A percentile compares a stretch with the other conserved stretches of the same genome.
phyloP scores from a whole-genome alignment of 2,113 vertebrate species.

The Toxotes chatareus region DNA sequence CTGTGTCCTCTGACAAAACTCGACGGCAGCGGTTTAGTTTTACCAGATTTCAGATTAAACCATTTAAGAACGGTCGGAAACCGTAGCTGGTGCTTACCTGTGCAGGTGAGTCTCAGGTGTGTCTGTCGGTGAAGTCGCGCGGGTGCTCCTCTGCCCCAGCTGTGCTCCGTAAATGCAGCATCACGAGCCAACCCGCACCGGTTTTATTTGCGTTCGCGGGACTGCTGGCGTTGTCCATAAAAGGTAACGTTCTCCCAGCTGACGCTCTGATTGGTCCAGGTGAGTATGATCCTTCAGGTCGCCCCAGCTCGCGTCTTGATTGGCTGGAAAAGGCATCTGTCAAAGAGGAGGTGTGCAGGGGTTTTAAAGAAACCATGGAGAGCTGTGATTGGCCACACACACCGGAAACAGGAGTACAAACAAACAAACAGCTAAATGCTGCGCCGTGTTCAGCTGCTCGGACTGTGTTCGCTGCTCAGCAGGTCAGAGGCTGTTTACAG shows the following conservation, averaged over 20 bases:
- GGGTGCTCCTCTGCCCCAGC: background rate
- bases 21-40: too few species aligned
- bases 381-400: slow-evolving; percentile 12
- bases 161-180: slow-evolving; percentile 27
- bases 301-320: slow-evolving; percentile 8
- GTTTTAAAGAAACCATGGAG: background rate
- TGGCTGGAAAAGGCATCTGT: slow-evolving; percentile 23
- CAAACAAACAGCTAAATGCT: too few species aligned
- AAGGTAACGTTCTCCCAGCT: slow-evolving; percentile 28
- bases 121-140: background rate
- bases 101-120: slow-evolving; percentile 47
- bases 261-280: slow-evolving; percentile 42
- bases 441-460: too few species aligned
- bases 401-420: background rate
- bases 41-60: too few species aligned
- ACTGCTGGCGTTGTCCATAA: slow-evolving; percentile 27
- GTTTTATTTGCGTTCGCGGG: slow-evolving; percentile 34
- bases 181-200: fast-evolving
- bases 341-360: background rate
- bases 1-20: too few species aligned
- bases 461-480: too few species aligned
- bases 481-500: too few species aligned
- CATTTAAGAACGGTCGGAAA: too few species aligned
- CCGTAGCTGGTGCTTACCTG: slow-evolving; percentile 43
- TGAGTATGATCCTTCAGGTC: background rate